Conservation (phyloP, 2,888 invertebrate species). For the Caradrina kadenii region DNA sequence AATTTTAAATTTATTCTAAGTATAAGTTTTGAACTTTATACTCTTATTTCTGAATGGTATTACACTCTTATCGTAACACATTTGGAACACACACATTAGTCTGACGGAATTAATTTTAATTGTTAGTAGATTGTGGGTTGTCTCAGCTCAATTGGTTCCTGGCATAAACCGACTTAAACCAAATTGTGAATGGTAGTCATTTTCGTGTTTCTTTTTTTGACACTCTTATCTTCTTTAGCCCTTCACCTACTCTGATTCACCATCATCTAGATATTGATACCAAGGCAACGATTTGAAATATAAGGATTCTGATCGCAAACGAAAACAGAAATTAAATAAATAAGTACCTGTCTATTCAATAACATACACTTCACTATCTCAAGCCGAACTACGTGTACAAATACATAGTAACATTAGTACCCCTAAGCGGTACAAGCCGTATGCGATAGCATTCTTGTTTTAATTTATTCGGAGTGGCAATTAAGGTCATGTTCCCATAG, state of each 20-base stretch:
- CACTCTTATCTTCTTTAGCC: no score
- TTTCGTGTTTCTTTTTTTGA: not conserved
- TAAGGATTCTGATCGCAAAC: not conserved
- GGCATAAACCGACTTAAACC: no score
- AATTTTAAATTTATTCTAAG: no score
- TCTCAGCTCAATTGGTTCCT: no score
- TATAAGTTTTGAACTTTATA: no score
- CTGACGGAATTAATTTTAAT: no score
- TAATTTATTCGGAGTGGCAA: slow-evolving; percentile 88
- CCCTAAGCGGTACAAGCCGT: slow-evolving; percentile 72
- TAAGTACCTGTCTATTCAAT: slow-evolving; percentile 22
- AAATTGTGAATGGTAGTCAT: no score
- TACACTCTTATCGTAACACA: no score
- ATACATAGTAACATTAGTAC: slow-evolving; percentile 68
- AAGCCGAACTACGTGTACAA: slow-evolving; percentile 38
- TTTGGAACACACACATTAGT: no score
- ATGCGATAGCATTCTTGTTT: slow-evolving; percentile 85
- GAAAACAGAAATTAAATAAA: not conserved
- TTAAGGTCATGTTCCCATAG: slow-evolving; percentile 87
- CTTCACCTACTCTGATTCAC: no score
- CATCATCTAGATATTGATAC: no score
- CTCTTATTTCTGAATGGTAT: no score
- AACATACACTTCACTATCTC: slow-evolving; percentile 34
- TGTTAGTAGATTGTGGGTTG: not conserved
- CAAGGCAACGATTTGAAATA: not conserved